Conservation (phyloP, 1,140 invertebrate genomes). For the Aphidius ervi region DNA sequence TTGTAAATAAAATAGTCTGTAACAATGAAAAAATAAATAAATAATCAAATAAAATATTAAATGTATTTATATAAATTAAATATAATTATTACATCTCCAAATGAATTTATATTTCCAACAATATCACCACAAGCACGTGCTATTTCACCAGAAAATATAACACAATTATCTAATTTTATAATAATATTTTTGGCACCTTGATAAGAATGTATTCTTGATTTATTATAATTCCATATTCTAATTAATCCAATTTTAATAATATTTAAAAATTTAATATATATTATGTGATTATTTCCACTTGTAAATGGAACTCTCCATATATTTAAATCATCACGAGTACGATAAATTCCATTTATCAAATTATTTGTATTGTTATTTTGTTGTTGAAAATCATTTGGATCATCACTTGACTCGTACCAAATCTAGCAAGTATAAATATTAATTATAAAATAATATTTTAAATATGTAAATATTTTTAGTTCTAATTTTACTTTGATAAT, state of each 20-base stretch:
- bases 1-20: too few species aligned
- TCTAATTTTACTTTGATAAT: slow-evolving; percentile 54
- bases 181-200: slow-evolving; percentile 68
- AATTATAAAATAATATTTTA: not conserved
- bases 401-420: slow-evolving; percentile 59
- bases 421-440: slow-evolving; percentile 48
- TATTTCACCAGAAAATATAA: slow-evolving; percentile 78
- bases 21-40: too few species aligned
- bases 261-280: slow-evolving; percentile 60
- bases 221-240: slow-evolving; percentile 85
- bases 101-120: slow-evolving; percentile 64
- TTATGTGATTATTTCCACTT: slow-evolving; percentile 54
- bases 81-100: too few species aligned
- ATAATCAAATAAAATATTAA: too few species aligned
- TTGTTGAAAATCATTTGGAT: slow-evolving; percentile 57
- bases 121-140: slow-evolving; percentile 70
- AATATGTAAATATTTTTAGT: too few species aligned
- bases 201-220: slow-evolving; percentile 76
- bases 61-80: too few species aligned
- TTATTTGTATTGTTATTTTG: slow-evolving; percentile 56
- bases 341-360: slow-evolving; percentile 67
- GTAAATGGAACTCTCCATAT: slow-evolving; percentile 69
- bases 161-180: slow-evolving; percentile 64
- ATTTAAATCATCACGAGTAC: slow-evolving; percentile 72
- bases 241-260: slow-evolving; percentile 63